Conservation (phyloP, 2,888 invertebrate genomes). For the Clepsis dumicolana region DNA sequence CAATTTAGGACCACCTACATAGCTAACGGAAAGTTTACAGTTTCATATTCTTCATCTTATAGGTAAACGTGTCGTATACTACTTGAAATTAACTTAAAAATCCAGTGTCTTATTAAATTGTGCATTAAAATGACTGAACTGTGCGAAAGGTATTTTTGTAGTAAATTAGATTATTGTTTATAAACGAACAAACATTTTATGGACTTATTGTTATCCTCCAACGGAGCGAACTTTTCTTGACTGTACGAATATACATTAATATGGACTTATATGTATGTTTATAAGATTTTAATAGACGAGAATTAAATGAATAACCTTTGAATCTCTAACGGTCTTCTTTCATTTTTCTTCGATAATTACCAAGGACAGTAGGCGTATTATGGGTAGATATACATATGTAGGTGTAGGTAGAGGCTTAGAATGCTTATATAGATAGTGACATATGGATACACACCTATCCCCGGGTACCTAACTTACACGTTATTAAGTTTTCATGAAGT, state of each 20-base stretch:
- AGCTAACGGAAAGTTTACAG: background rate
- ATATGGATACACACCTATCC: no score
- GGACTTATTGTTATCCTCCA: conserved; percentile 66
- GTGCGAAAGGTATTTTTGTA: conserved; percentile 80
- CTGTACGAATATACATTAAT: conserved; percentile 46
- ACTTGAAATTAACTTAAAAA: conserved; percentile 18
- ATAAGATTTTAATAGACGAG: conserved; percentile 40
- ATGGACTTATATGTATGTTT: conserved; percentile 40
- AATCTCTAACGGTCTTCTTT: background rate
- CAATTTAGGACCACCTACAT: background rate
- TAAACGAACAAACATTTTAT: conserved; percentile 46
- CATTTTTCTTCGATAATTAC: background rate
- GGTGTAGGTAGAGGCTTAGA: background rate
- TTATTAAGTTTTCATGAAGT: no score
- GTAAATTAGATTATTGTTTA: conserved; percentile 42
- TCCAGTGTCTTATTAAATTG: conserved; percentile 41
- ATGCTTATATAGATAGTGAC: no score
- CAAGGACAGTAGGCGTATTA: background rate
- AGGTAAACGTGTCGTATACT: background rate
- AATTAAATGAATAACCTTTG: conserved; percentile 27
- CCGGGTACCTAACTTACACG: no score
- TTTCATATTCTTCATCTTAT: background rate
- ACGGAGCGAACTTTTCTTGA: conserved; percentile 61
- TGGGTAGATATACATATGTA: background rate
- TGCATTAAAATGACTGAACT: conserved; percentile 64